Evolutionary conservation across 2,113 vertebrate genomes (phyloP).

Genomic region (Barbus barbus): DNA sequence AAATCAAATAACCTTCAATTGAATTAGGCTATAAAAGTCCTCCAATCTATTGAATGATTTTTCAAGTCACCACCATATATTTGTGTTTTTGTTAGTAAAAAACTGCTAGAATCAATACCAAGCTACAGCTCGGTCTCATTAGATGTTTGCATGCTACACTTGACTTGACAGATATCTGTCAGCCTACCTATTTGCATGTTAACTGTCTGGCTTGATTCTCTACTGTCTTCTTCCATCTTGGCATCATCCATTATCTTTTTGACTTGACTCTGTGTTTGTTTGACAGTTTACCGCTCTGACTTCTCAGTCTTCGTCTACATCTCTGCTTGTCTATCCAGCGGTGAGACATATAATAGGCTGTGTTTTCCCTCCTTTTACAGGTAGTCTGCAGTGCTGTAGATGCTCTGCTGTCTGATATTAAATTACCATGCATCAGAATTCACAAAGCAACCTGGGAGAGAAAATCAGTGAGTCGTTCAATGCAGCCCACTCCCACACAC

Average conservation of each 20-base stretch:
- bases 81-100: background rate
- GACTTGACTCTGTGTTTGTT: background rate
- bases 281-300: background rate
- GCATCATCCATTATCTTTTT: background rate
- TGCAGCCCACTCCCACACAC: slow-evolving; percentile 27
- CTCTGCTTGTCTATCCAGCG: slow-evolving; percentile 2
- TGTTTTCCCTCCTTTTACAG: slow-evolving; percentile 54
- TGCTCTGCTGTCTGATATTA: slow-evolving; percentile 56
- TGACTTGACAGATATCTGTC: slow-evolving; percentile 12
- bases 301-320: background rate
- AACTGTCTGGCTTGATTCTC: background rate
- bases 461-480: slow-evolving; percentile 65
- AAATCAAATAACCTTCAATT: background rate
- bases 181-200: slow-evolving; percentile 29
- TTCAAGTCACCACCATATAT: background rate
- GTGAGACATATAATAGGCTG: slow-evolving; percentile 20
- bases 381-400: slow-evolving; percentile 55
- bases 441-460: slow-evolving; percentile 66
- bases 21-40: background rate
- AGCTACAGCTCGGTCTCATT: background rate
- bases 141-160: background rate
- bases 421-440: slow-evolving; percentile 65
- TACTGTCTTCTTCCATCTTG: background rate
- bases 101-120: background rate
- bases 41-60: background rate